Evolutionary conservation across 2,888 invertebrate species (phyloP).

Genomic region (Agriotes lineatus): DNA sequence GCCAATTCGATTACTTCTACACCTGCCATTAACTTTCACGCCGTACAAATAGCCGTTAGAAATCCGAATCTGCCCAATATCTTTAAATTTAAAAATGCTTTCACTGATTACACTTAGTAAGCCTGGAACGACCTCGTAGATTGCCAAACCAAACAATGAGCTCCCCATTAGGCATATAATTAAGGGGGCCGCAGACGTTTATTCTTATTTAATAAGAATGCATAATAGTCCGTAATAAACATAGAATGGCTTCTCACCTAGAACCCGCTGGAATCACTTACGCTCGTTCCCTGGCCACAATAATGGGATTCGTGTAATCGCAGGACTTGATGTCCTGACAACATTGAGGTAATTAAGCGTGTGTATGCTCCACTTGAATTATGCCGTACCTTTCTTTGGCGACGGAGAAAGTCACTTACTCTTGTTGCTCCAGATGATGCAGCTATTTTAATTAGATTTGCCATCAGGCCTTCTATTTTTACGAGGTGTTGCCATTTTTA

Average conservation of each 20-base stretch:
- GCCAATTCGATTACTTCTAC: slow-evolving; percentile 9
- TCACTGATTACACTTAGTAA: slow-evolving; percentile 17
- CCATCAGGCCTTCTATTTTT: slow-evolving; percentile 26
- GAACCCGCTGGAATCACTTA: slow-evolving; percentile 33
- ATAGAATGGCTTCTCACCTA: slow-evolving; percentile 22
- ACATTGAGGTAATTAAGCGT: slow-evolving; percentile 36
- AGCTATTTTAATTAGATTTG: slow-evolving; percentile 36
- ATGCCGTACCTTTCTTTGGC: slow-evolving; percentile 38
- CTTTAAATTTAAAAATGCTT: slow-evolving; percentile 24
- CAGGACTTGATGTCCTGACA: slow-evolving; percentile 26
- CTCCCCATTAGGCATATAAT: not conserved
- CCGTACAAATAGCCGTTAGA: slow-evolving; percentile 18
- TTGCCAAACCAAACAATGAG: slow-evolving; percentile 13
- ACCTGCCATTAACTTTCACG: slow-evolving; percentile 34
- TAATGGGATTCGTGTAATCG: slow-evolving; percentile 35
- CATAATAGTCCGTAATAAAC: slow-evolving; percentile 21
- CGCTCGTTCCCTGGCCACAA: slow-evolving; percentile 32
- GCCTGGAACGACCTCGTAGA: not conserved
- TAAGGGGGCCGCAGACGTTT: slow-evolving; percentile 11
- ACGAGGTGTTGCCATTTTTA: not conserved
- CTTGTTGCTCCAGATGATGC: slow-evolving; percentile 36
- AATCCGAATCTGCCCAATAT: slow-evolving; percentile 19
- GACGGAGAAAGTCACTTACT: slow-evolving; percentile 38
- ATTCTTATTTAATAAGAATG: slow-evolving; percentile 39
- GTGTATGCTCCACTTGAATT: slow-evolving; percentile 39